Base-by-base conservation (phyloP, 1,140 invertebrate genomes). In the Steinernema feltiae region DNA sequence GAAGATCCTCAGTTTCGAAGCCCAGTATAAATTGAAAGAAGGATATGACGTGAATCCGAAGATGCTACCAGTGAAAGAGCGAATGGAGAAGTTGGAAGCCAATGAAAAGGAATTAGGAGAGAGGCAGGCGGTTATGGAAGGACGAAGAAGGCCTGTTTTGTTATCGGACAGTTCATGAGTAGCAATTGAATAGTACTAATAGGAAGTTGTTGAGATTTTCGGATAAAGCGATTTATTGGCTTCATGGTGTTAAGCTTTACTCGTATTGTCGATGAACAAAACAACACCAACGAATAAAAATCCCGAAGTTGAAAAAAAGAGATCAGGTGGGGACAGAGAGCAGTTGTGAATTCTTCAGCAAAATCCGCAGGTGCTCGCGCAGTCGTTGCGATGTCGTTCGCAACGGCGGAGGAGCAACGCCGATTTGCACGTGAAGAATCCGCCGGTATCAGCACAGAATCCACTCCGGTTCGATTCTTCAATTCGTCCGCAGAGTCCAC, bases 1-100 rank as follows among this genome's bases (percentile, higher is more conserved):
- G 70, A 86, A 75, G 24, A 86, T 86, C 70, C 70, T 85, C 24
- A 71, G 79, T 27, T 76, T 76, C 72, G 84, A 85, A 72, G 72
- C 78, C 53, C 63, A 74, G 15, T 77, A 81, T 48, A 78, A 83
- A 21, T 69, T 69, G 24, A 78, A 63, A 30, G 77, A 81, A 30
- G 75, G 74, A 46, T 78, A 83, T 48, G 74, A 76, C 21, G 79
- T 79, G 1, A 78, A 85, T 30, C 74, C 82, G 21, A 85, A 85
- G 72, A 86, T 85, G 83, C 53, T 85, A 32, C 83, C 83, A 15
- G 32, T 71, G 48, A 69, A 81, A 18, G 70, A 84, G 27, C 80
- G 82, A 41, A 21, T 71, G 21, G 48, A 78, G 15, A 32, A 72
- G n/a, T 35, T 83, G 3, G 17, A 63, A 80, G 18, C 69, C 15